Percentiles rank a stretch among this genome's conserved stretches.
Conservation (phyloP, 2,797 vertebrate species). For the Anas acuta region DNA sequence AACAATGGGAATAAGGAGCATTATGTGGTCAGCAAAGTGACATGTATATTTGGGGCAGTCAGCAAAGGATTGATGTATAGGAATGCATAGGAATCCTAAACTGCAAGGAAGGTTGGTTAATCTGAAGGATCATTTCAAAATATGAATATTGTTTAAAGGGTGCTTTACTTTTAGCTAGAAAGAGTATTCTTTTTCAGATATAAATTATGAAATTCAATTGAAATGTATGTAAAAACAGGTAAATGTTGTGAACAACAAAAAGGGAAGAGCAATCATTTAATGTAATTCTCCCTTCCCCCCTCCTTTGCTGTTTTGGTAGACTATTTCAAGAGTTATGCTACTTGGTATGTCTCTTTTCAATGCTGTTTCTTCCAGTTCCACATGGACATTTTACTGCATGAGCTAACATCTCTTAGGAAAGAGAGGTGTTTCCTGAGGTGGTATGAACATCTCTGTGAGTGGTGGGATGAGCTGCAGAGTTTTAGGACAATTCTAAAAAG, state of each 20-base stretch:
- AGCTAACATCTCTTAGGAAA: background rate
- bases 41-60: background rate
- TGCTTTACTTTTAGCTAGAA: background rate
- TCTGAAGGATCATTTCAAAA: background rate
- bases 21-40: background rate
- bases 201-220: background rate
- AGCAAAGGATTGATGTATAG: background rate
- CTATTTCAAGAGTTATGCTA: background rate
- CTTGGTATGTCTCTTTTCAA: background rate
- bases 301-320: background rate
- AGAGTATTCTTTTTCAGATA: background rate
- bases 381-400: background rate
- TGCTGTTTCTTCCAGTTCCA: background rate
- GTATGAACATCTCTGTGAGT: background rate
- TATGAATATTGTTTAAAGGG: background rate
- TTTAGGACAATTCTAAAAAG: background rate
- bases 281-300: background rate
- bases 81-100: background rate
- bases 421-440: background rate
- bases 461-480: background rate
- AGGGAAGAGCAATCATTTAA: background rate
- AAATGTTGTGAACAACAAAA: background rate
- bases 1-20: background rate
- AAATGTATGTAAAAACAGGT: background rate
- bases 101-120: background rate